A percentile compares a stretch with the other conserved stretches of the same genome.
Conservation (phyloP, 2,113 vertebrate species). For the Thryonomys swinderianus region DNA sequence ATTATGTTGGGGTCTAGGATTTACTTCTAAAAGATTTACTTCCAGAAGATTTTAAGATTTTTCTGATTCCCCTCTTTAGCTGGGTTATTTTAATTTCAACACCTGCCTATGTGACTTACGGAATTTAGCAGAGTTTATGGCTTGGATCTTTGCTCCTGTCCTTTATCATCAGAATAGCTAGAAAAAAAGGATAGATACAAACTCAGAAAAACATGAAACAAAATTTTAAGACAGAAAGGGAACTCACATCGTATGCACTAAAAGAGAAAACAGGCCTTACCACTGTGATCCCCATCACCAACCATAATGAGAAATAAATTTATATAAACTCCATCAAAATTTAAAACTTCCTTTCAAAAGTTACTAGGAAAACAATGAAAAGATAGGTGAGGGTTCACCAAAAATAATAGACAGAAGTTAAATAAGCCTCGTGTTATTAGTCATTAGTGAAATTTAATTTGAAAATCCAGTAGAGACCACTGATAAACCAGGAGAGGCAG, state of each 20-base stretch:
- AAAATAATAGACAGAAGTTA: neutral
- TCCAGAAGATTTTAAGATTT: neutral
- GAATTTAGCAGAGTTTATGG: neutral
- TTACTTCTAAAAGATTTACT: constrained; percentile 2
- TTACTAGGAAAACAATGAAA: neutral
- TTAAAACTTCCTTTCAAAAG: neutral
- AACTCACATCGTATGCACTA: neutral
- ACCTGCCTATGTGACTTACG: neutral
- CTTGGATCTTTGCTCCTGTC: neutral
- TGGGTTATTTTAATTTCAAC: constrained; percentile 23
- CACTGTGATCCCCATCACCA: neutral
- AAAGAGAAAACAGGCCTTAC: neutral
- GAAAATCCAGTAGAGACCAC: neutral
- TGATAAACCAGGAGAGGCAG: neutral
- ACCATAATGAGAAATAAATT: neutral
- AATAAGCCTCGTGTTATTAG: neutral
- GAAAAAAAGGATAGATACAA: neutral
- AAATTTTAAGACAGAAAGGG: neutral
- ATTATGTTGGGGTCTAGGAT: neutral
- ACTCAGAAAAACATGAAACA: neutral
- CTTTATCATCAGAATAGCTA: neutral
- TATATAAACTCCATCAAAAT: neutral
- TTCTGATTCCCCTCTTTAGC: neutral
- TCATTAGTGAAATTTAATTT: neutral
- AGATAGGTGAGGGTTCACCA: neutral